Base-by-base conservation (phyloP, 2,797 vertebrate species). In the Yasuhikotakia modesta region DNA sequence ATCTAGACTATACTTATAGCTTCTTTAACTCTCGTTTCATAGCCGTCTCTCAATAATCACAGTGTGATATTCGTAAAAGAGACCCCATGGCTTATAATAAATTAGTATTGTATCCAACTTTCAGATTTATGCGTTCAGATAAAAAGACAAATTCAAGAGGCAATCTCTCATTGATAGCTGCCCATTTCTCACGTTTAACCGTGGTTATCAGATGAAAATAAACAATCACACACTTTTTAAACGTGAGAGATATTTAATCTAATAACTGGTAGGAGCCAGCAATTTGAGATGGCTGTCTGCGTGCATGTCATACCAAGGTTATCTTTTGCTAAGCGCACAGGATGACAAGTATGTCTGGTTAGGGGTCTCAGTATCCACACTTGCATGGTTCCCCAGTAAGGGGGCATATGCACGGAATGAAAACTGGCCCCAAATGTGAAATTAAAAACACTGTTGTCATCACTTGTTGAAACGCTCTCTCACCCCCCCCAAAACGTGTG, bases 261-360 rank as follows among this genome's bases (percentile, higher is more conserved):
- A 17, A 69, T 64, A 75, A 68, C 73, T 70, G n/a, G 6, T 81
- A 48, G 68, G 52, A 68, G 24, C 53, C 65, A 76, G 79, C 39
- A 78, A 85, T 48, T 27, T 0, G 71, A 85, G 77, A 78, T 24
- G 39, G 35, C 24, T 8, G 50, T 46, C 32, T 80, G 64, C 80
- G 43, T 76, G 68, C 64, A 45, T 64, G 22, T 73, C 82, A 65
- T 82, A 50, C 74, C 53, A 58, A 66, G 76, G 75, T 83, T 83
- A 80, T 85, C 75, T 52, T 80, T 67, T 57, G 58, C 78, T 83
- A 76, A 79, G 76, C 24, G 27, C 65, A 55, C 55, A 64, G 66
- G 63, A 78, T 71, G 79, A 65, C 70, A 64, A 69, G 65, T 61
- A 72, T 46, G 79, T 24, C 46, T 30, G 73, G 61, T 63, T 69